Evolutionary conservation across 2,888 invertebrate genomes (phyloP).

Genomic region (Periphyllus acericola): DNA sequence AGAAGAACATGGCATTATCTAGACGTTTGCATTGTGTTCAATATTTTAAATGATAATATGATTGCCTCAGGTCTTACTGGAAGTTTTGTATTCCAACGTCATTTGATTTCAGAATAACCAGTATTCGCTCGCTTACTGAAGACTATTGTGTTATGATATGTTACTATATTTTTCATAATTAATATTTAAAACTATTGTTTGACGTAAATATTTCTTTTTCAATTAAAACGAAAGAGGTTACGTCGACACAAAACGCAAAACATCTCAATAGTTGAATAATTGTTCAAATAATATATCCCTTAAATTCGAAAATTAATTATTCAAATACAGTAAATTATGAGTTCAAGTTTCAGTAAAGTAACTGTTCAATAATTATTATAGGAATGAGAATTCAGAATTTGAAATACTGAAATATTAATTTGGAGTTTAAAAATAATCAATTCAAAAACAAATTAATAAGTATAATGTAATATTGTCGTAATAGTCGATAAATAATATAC

Average conservation of each 20-base stretch:
- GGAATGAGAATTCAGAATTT: too few species aligned
- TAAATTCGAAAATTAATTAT: too few species aligned
- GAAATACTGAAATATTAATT: too few species aligned
- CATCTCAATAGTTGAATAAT: background rate
- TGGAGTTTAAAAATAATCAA: too few species aligned
- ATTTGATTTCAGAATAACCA: background rate
- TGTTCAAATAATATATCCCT: too few species aligned
- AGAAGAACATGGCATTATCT: background rate
- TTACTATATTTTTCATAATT: background rate
- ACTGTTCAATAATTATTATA: too few species aligned
- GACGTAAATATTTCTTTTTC: background rate
- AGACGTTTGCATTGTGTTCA: background rate
- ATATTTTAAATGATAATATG: background rate
- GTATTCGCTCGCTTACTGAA: background rate
- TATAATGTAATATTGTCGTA: too few species aligned
- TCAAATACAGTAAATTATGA: too few species aligned
- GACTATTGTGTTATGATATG: too few species aligned
- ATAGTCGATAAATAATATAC: too few species aligned
- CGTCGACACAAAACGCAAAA: background rate
- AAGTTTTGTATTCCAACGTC: background rate
- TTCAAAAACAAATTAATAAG: too few species aligned
- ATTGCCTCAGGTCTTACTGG: background rate
- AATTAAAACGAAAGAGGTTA: background rate
- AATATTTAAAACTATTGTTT: background rate
- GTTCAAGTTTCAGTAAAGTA: too few species aligned